Base-by-base conservation (phyloP, 2,797 vertebrate genomes). In the Falco naumanni region DNA sequence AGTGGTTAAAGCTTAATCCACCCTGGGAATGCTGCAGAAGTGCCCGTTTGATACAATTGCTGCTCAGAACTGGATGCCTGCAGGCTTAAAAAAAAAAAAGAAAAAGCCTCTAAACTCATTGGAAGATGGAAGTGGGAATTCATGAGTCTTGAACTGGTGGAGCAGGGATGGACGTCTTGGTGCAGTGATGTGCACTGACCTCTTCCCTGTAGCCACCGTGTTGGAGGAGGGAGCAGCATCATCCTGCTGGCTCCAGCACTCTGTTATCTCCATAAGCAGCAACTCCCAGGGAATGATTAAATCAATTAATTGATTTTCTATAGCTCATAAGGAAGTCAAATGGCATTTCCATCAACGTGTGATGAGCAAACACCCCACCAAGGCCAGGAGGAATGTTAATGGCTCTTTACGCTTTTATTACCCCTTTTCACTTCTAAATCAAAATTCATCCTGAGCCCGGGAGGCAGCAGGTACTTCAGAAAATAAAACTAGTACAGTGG, bases 241-340 rank as follows among this genome's bases (percentile, higher is more conserved):
- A 10, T 69, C 89, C 87, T 11, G 10, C 76, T 92, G 80, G 70
- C 82, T 83, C 39, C 5, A 3, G 60, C 37, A 15, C 74, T 94
- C 71, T 26, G 77, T 96, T 93, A 96, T 91, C 93, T 87, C 92
- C 20, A 0, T 48, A 76, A 89, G 78, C 89, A 95, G 56, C 0
- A 10, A 60, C 76, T 95, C 79, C 84, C 53, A 47, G 90, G 93
- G 94, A 89, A 93, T 59, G 94, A 96, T 95, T 95, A 93, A 85
- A 96, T 93, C 96, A 95, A 97, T 97, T 96, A 97, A 97, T 97
- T 94, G 96, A 95, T 97, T 97, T 90, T 96, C 93, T 92, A 92
- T 96, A 94, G 94, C 96, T 96, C 69, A 39, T 84, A 86, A 96
- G 92, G 84, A 95, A 96, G 84, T 89, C 95, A 94, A 80, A 96